Base-by-base conservation (phyloP, 2,113 vertebrate genomes). In the Scomber japonicus region DNA sequence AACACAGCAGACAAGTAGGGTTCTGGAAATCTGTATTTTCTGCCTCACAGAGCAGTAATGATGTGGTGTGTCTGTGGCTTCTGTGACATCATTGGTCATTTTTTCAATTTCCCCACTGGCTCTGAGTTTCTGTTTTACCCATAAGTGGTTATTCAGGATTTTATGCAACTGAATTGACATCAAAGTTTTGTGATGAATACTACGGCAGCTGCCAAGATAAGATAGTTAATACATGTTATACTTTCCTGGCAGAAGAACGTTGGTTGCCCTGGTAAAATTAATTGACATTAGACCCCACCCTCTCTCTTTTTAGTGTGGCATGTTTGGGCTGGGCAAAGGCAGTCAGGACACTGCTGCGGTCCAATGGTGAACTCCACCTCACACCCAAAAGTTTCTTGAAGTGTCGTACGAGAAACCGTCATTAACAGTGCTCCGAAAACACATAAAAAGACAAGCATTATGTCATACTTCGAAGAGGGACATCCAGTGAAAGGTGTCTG, bases 401-500 rank as follows among this genome's bases (percentile, higher is more conserved):
- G 59, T 2, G 61, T 86, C 11, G 6, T 49, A 49, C 0, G 67
- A 77, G 44, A 59, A 67, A 53, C 40, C 12, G 21, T 74, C 35
- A 82, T 56, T 27, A 51, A 53, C 30, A 16, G 30, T 44, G 54
- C 69, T 64, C 46, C 61, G 14, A 55, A 81, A 86, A 85, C 67
- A 84, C 74, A 54, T 78, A 62, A 85, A 75, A 83, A 53, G 40
- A 48, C 53, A 3, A 82, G 6, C 57, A 30, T 91, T 65, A 77
- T 72, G 71, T 87, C 73, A 84, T 40, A 5, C 61, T 66, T 71
- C 68, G 62, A 81, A 50, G 53, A 61, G 16, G 51, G 8, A 27
- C 3, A 10, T 81, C 62, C 68, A 84, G 61, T 89, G 73, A 93
- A 92, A 91, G 79, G 69, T 72, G 69, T 83, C 64, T 83, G 82